These are phyloP conservation scores for Acleris cristana DNA, from an alignment of 2,888 invertebrate genomes.

Conservation along the genomic window DNA sequence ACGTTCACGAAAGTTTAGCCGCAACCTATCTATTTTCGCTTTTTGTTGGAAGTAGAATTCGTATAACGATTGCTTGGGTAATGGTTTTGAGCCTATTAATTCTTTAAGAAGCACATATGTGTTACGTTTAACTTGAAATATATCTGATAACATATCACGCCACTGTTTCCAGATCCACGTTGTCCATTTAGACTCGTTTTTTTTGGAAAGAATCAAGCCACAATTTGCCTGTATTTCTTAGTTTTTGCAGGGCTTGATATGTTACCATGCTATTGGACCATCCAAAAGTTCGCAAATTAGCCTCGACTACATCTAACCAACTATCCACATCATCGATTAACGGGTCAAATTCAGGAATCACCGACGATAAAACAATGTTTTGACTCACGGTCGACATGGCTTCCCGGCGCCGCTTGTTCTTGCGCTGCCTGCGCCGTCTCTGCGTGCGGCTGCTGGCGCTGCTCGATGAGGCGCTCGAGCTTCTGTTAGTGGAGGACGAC, in stretches of 20 bases:
- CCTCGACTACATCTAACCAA: conserved; percentile 9
- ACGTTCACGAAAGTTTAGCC: neutral
- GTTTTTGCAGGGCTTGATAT: conserved; percentile 12
- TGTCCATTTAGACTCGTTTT: conserved; percentile 1
- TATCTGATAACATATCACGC: conserved; percentile 2
- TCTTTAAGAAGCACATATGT: neutral
- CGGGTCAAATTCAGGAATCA: conserved; percentile 6
- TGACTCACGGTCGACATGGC: conserved; percentile 1
- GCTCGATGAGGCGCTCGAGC: neutral
- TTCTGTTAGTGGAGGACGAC: too few species aligned
- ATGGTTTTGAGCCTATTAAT: neutral
- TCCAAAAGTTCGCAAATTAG: conserved; percentile 1
- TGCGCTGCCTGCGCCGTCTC: too few species aligned
- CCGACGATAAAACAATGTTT: conserved; percentile 9
- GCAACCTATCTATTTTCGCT: neutral
- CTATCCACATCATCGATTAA: neutral
- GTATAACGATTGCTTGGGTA: neutral
- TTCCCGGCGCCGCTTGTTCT: conserved; percentile 1
- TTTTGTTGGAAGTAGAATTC: neutral
- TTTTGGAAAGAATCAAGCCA: conserved; percentile 1
- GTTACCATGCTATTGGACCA: conserved; percentile 9
- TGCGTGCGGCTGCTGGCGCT: neutral
- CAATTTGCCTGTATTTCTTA: neutral
- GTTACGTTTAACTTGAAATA: neutral
- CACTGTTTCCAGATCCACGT: neutral